Conservation (phyloP, 2,113 vertebrate species). For the Carassius auratus region DNA sequence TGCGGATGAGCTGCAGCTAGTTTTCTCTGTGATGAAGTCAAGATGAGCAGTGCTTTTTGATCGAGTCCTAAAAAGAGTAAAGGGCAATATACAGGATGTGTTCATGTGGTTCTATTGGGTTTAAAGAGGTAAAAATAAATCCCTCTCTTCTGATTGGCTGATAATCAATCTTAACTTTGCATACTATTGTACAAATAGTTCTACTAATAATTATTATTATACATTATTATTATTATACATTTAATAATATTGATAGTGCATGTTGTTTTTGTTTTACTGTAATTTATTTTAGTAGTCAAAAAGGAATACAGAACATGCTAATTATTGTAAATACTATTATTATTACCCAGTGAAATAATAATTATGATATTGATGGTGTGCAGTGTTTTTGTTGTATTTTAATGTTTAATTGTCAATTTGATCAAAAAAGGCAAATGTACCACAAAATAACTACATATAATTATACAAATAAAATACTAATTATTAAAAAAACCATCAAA, state of each 20-base stretch:
- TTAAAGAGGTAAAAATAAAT: not conserved
- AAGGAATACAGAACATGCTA: not conserved
- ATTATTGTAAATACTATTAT: not conserved
- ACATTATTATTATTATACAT: not conserved
- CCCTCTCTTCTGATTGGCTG: not conserved
- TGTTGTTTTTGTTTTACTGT: not conserved
- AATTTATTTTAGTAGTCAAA: not conserved
- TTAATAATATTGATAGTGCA: not conserved
- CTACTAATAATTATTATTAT: not conserved
- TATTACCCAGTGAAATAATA: not conserved
- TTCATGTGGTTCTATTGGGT: not conserved
- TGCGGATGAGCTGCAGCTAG: not conserved
- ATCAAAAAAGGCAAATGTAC: too few relatives aligned
- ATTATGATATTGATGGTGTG: not conserved
- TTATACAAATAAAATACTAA: not conserved
- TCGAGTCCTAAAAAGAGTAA: not conserved
- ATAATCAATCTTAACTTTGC: not conserved
- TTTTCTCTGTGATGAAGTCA: slow-evolving; percentile 9
- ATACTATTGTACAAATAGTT: not conserved
- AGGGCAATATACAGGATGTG: not conserved
- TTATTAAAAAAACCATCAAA: not conserved
- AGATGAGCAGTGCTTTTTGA: not conserved
- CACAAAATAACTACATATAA: not conserved
- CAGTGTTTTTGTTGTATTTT: not conserved
- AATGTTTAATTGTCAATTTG: too few relatives aligned